phyloP scores from a whole-genome alignment of 1,140 invertebrate genomes.

The Musca vetustissima region DNA sequence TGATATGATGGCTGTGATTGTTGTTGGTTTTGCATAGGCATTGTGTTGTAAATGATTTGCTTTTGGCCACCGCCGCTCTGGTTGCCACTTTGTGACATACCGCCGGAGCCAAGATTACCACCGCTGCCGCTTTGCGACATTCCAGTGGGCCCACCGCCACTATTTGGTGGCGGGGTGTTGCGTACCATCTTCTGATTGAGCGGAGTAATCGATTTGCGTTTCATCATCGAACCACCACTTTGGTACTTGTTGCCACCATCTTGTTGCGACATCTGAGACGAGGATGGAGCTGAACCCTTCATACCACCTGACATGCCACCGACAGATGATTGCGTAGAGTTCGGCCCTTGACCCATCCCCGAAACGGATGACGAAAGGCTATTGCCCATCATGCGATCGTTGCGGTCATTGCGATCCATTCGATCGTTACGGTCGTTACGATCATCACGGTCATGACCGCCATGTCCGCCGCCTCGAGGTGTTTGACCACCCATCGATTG shows the following conservation, averaged over 20 bases:
- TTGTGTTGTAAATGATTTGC: constrained; percentile 41
- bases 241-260: constrained; percentile 45
- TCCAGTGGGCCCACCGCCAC: constrained; percentile 19
- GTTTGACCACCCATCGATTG: constrained; percentile 2
- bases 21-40: constrained; percentile 43
- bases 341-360: constrained; percentile 25
- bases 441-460: constrained; percentile 40
- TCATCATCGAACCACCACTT: constrained; percentile 43
- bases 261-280: constrained; percentile 24
- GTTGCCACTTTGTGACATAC: constrained; percentile 37
- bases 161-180: constrained; percentile 38
- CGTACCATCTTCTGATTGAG: constrained; percentile 45
- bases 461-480: constrained; percentile 17
- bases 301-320: constrained; percentile 40
- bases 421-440: constrained; percentile 23
- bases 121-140: constrained; percentile 19
- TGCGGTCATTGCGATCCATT: constrained; percentile 29
- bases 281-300: constrained; percentile 36
- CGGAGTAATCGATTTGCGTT: constrained; percentile 45
- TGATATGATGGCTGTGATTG: constrained; percentile 39
- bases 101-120: constrained; percentile 29
- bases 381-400: constrained; percentile 29
- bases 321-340: constrained; percentile 39
- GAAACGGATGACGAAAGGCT: constrained; percentile 28
- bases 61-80: constrained; percentile 33